Evolutionary conservation across 1,140 invertebrate species (phyloP).

Genomic region (Chrysoperla carnea): DNA sequence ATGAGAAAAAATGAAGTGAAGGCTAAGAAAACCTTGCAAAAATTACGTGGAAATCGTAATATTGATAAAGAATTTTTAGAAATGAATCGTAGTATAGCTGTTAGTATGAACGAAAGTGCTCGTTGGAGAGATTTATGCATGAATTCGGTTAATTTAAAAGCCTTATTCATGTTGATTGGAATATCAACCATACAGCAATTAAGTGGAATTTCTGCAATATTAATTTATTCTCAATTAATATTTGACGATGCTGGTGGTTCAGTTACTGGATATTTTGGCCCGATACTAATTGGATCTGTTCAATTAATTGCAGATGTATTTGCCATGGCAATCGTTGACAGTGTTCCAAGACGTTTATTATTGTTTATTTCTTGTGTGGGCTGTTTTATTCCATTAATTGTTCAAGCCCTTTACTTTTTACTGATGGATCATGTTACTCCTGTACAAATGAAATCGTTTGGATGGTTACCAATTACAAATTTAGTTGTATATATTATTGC

Average conservation of each 20-base stretch:
- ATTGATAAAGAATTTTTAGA: neutral
- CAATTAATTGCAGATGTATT: neutral
- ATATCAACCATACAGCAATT: neutral
- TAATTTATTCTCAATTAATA: neutral
- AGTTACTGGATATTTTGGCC: neutral
- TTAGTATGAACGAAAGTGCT: neutral
- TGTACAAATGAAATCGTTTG: slow-evolving; percentile 4
- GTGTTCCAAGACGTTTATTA: neutral
- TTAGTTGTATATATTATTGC: slow-evolving; percentile 19
- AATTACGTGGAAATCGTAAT: neutral
- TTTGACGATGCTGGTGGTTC: neutral
- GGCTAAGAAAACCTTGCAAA: slow-evolving; percentile 19
- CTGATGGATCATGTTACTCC: neutral
- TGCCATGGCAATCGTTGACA: neutral
- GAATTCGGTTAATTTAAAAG: neutral
- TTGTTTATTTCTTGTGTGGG: neutral
- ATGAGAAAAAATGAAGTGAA: slow-evolving; percentile 41
- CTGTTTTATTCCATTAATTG: neutral
- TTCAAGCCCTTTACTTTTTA: neutral
- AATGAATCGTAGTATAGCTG: neutral
- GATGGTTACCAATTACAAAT: slow-evolving; percentile 19
- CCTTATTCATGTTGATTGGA: neutral
- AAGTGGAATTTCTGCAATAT: neutral
- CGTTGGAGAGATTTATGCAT: neutral
- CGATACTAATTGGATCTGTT: neutral